Base-by-base conservation (phyloP, 2,797 vertebrate genomes). In the Clarias pachynema region DNA sequence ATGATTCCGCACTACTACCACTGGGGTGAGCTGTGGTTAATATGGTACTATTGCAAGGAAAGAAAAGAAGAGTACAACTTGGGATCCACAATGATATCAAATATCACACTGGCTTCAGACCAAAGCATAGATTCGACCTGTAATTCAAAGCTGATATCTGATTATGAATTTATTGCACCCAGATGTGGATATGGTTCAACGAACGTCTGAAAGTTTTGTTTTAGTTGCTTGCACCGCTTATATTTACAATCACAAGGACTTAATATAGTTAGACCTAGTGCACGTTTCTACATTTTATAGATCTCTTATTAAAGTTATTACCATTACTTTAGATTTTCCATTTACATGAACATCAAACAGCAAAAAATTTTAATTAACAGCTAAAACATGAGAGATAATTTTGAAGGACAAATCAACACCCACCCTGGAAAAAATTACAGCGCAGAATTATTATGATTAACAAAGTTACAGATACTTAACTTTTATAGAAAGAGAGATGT, bases 11-110 rank as follows among this genome's bases (percentile, higher is more conserved):
- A 59, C 60, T 81, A 53, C 82, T 74, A 86, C 90, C 86, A 81
- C 88, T 88, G 84, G 89, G 87, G 87, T 86, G 87, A 91, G 88
- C 90, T 80, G 87, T 85, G 57, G 86, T 75, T 81, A 75, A 81
- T 49, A 72, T 40, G 81, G 78, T 68, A 59, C 24, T 86, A 49
- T 34, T 53, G 37, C 12, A n/a, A 34, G n/a, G 6, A 34, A 57
- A 74, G 20, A 22, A 22, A 79, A n/a, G 56, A 56, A 59, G 12
- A 44, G 29, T 57, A 20, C 44, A 12, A 59, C 22, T 12, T 65
- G 49, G 1, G 49, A 68, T 57, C 10, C 5, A 81, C 18, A 56
- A 69, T 49, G 44, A 31, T 68, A 79, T 63, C 22, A 31, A n/a
- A 68, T 56, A 40, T 62, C 59, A 18, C 77, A 63, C 1, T 63